Percentiles rank a stretch among this genome's conserved stretches.
Conservation (phyloP, 2,888 invertebrate species). For the Frankliniella fusca region DNA sequence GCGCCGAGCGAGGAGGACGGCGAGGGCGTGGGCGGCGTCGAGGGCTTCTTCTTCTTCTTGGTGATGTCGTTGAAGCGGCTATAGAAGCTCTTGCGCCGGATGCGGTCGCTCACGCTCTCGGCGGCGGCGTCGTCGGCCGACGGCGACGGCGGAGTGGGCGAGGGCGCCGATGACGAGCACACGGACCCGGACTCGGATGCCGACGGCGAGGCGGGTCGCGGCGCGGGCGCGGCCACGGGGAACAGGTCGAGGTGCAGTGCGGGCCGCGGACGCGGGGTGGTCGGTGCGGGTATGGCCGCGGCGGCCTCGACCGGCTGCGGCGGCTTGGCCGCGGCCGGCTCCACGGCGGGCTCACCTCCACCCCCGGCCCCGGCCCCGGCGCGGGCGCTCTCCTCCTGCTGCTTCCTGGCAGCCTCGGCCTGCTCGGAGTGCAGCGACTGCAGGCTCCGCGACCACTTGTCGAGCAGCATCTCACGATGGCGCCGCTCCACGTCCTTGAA, state of each 20-base stretch:
- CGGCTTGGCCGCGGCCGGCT: neutral
- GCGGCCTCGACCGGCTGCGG: neutral
- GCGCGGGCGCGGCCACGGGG: neutral
- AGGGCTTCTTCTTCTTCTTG: slow-evolving; percentile 64
- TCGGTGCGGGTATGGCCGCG: neutral
- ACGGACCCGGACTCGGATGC: slow-evolving; percentile 63
- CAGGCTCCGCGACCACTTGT: slow-evolving; percentile 13
- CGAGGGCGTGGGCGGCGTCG: slow-evolving; percentile 47
- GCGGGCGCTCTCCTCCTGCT: neutral
- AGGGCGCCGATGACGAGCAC: slow-evolving; percentile 54
- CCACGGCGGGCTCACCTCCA: neutral
- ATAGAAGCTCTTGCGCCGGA: slow-evolving; percentile 83
- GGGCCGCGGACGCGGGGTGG: neutral
- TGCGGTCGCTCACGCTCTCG: slow-evolving; percentile 79
- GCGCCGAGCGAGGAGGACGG: neutral
- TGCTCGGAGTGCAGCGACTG: slow-evolving; percentile 21
- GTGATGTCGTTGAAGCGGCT: slow-evolving; percentile 82
- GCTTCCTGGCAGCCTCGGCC: neutral
- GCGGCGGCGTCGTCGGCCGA: slow-evolving; percentile 40
- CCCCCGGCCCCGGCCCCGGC: neutral
- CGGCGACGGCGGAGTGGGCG: slow-evolving; percentile 39
- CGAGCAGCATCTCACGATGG: slow-evolving; percentile 5
- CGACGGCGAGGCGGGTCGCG: neutral
- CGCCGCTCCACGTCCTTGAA: slow-evolving; percentile 14
- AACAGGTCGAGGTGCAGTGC: slow-evolving; percentile 3